These are phyloP conservation scores for Ctenosaura bakeri DNA, from an alignment of 2,797 vertebrate species.

Conservation along the genomic window DNA sequence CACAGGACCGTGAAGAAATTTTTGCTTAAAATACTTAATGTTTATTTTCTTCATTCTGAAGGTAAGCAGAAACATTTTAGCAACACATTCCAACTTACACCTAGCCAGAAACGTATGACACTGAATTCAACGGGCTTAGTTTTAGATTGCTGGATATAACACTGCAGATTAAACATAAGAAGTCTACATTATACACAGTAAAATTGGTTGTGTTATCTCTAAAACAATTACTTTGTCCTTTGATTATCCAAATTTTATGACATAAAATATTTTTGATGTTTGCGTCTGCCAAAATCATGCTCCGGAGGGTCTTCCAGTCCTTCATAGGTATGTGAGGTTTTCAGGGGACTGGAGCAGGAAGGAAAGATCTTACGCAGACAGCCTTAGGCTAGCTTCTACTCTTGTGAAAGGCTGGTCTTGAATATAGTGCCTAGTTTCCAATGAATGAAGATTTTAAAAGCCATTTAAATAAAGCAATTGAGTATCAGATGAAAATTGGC, in stretches of 20 bases:
- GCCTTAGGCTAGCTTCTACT: too few species aligned
- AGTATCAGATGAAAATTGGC: background rate
- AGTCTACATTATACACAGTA: background rate
- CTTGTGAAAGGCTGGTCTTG: too few species aligned
- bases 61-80: background rate
- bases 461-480: background rate
- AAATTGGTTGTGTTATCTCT: background rate
- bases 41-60: conserved; percentile 1
- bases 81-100: background rate
- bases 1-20: background rate
- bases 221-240: background rate
- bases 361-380: too few species aligned
- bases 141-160: background rate
- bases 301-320: too few species aligned
- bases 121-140: background rate
- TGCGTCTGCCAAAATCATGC: background rate
- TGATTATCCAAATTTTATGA: background rate
- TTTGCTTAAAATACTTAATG: background rate
- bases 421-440: too few species aligned
- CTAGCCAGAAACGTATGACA: background rate
- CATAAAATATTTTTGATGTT: background rate
- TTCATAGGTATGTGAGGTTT: too few species aligned
- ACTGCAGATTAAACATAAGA: background rate
- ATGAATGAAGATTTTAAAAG: background rate
- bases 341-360: too few species aligned